phyloP scores from a whole-genome alignment of 2,113 vertebrate genomes.

The Jacana jacana region DNA sequence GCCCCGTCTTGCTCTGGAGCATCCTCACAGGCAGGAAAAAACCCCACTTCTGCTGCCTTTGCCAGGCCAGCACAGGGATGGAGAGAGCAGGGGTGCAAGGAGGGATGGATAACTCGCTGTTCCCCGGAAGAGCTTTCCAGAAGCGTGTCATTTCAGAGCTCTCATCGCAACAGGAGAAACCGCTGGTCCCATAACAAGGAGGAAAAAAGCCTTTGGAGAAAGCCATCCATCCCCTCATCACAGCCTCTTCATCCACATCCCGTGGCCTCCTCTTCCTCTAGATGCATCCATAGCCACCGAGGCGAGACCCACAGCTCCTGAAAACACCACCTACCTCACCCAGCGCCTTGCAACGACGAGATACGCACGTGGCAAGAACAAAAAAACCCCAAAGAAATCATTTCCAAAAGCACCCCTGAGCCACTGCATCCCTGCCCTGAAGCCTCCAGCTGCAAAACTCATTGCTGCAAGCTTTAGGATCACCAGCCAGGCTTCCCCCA shows the following conservation, averaged over 20 bases:
- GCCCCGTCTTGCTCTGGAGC: accelerated
- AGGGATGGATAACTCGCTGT: background rate
- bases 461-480: background rate
- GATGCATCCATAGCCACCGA: background rate
- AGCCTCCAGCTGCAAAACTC: constrained; percentile 1
- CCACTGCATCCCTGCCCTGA: background rate
- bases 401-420: background rate
- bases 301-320: background rate
- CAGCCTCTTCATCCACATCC: background rate
- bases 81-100: background rate
- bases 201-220: background rate
- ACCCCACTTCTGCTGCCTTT: accelerated
- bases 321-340: background rate
- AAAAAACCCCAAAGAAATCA: background rate
- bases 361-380: accelerated
- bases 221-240: background rate
- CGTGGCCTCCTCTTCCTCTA: background rate
- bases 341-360: accelerated
- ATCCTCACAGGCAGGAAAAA: background rate
- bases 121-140: background rate
- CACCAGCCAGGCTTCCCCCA: background rate
- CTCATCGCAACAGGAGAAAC: background rate
- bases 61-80: accelerated
- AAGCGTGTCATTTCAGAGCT: background rate
- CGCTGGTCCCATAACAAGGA: background rate